Evolutionary conservation across 2,797 vertebrate genomes (phyloP).

Genomic region (Vireo griseus): DNA sequence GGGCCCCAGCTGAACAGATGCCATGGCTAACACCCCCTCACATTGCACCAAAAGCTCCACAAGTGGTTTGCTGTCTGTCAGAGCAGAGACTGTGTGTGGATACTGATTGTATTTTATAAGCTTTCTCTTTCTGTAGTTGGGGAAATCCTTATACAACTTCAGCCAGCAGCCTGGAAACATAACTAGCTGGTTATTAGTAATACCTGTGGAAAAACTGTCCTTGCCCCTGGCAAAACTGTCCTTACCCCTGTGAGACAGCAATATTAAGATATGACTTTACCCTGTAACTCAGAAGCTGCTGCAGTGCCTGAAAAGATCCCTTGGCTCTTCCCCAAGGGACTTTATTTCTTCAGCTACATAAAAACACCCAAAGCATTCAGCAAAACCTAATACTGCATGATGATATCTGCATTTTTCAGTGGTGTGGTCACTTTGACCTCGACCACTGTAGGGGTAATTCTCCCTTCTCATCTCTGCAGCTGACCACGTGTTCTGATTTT

Average conservation of each 20-base stretch:
- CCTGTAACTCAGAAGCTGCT: background rate
- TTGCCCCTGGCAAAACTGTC: background rate
- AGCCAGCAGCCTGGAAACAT: background rate
- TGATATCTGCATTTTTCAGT: background rate
- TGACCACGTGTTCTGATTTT: background rate
- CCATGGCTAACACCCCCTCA: background rate
- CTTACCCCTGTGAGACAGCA: background rate
- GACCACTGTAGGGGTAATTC: background rate
- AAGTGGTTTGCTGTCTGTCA: conserved; percentile 17
- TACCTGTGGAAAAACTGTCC: background rate
- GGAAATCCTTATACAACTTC: background rate
- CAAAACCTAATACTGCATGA: background rate
- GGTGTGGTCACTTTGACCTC: background rate
- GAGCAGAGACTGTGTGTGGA: rapidly evolving
- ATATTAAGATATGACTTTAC: background rate
- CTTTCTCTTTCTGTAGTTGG: background rate
- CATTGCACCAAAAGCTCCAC: conserved; percentile 29
- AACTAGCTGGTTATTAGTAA: background rate
- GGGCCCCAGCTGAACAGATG: conserved; percentile 61
- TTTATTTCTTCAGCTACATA: background rate
- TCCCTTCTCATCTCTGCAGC: background rate
- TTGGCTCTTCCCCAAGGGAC: rapidly evolving
- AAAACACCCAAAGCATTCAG: background rate
- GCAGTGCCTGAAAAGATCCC: background rate
- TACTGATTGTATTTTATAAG: background rate